These are phyloP conservation scores for Acanthopagrus latus DNA, from an alignment of 2,797 vertebrate species.

Conservation along the genomic window DNA sequence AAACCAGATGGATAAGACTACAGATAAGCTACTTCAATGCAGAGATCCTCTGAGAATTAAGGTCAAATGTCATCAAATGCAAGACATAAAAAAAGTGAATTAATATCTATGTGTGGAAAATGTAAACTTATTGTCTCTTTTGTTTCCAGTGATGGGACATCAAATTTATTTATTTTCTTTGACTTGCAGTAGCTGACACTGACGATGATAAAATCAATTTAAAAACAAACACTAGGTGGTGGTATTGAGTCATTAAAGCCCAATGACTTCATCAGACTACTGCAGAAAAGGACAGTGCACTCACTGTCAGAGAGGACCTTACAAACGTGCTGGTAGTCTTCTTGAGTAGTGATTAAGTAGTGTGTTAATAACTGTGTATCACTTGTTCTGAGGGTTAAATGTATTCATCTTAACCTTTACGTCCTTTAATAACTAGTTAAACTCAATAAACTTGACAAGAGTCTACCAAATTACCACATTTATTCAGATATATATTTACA, in stretches of 20 bases:
- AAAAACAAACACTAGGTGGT: conserved; percentile 2
- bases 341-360: too few relatives aligned
- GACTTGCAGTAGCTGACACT: not conserved
- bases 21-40: not conserved
- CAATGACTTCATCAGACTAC: not conserved
- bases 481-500: conserved; percentile 82
- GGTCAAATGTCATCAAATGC: not conserved
- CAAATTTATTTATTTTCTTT: not conserved
- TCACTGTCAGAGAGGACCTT: not conserved
- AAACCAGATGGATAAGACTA: too few relatives aligned
- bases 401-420: not conserved
- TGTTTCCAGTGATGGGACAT: not conserved
- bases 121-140: not conserved
- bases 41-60: not conserved
- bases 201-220: not conserved
- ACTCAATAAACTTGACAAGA: conserved; percentile 13
- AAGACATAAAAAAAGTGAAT: not conserved
- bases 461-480: conserved; percentile 77
- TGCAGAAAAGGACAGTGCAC: not conserved
- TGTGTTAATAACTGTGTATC: not conserved
- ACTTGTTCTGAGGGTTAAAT: not conserved
- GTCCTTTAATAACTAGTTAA: not conserved
- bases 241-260: not conserved
- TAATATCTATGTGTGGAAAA: not conserved
- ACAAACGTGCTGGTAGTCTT: not conserved